Evolutionary conservation across 1,140 invertebrate species (phyloP).

Genomic region (Drosophila orosa): DNA sequence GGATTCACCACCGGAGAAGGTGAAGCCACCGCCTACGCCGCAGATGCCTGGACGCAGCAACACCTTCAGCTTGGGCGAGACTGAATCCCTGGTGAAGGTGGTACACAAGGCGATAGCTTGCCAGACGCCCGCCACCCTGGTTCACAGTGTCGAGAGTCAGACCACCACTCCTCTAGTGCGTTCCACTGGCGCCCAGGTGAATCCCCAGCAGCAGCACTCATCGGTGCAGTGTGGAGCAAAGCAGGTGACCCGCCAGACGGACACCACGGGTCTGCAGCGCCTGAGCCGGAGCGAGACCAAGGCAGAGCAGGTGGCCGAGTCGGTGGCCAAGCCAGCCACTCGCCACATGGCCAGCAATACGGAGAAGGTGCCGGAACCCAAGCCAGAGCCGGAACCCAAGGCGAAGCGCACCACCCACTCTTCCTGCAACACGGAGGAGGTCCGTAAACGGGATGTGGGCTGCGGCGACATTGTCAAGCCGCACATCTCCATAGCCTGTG

Average conservation of each 20-base stretch:
- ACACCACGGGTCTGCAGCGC: constrained; percentile 64
- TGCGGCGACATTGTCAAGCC: constrained; percentile 86
- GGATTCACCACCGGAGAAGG: constrained; percentile 59
- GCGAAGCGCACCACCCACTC: constrained; percentile 52
- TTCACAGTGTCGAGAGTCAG: constrained; percentile 57
- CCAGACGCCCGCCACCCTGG: constrained; percentile 49
- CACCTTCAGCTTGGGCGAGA: constrained; percentile 77
- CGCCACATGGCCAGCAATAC: constrained; percentile 66
- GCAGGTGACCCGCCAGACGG: constrained; percentile 58
- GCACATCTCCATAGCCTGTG: constrained; percentile 85
- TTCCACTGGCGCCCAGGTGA: constrained; percentile 61
- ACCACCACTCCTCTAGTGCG: constrained; percentile 41
- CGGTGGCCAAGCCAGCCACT: constrained; percentile 20
- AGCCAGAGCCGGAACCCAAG: constrained; percentile 19
- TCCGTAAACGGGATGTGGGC: constrained; percentile 85
- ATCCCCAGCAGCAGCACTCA: constrained; percentile 55
- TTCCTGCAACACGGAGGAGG: constrained; percentile 76
- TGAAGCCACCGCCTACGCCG: constrained; percentile 40
- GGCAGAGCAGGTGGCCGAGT: constrained; percentile 62
- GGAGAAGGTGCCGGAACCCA: constrained; percentile 32
- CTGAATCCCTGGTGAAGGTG: constrained; percentile 49
- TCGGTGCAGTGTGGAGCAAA: constrained; percentile 54
- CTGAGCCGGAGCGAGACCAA: constrained; percentile 52
- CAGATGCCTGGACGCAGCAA: constrained; percentile 74
- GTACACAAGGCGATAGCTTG: constrained; percentile 67